A percentile compares a stretch with the other conserved stretches of the same genome.
phyloP scores from a whole-genome alignment of 2,797 vertebrate genomes.

The Gobionotothen gibberifrons region DNA sequence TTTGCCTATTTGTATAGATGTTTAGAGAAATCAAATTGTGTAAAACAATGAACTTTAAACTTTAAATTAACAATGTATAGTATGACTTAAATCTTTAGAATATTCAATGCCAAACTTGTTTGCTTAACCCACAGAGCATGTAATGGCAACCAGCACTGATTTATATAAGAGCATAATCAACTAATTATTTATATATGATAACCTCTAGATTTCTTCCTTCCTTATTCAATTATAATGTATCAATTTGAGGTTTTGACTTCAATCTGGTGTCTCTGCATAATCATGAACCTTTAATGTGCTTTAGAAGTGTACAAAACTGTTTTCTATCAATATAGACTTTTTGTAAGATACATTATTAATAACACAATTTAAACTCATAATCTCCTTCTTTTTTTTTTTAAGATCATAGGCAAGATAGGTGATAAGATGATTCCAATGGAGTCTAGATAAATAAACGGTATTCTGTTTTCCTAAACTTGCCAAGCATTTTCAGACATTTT shows the following conservation, averaged over 20 bases:
- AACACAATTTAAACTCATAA: neutral
- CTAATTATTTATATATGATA: neutral
- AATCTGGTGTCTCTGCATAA: neutral
- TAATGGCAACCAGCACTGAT: neutral
- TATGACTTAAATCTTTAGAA: neutral
- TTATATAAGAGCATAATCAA: neutral
- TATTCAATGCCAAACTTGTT: neutral
- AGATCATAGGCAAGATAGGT: neutral
- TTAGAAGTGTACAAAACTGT: neutral
- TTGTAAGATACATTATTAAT: too few species aligned
- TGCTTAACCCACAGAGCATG: neutral
- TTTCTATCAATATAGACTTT: neutral
- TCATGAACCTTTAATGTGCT: neutral
- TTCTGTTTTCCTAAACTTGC: neutral
- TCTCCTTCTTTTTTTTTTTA: neutral
- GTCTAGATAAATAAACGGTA: neutral
- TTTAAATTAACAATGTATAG: neutral
- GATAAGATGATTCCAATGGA: neutral
- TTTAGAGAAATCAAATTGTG: neutral
- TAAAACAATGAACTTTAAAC: neutral
- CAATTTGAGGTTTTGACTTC: neutral
- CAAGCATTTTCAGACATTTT: slow-evolving; percentile 38
- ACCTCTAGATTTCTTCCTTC: neutral
- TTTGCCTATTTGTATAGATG: neutral
- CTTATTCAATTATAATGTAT: neutral